Conservation (phyloP, 1,140 invertebrate genomes). For the Drosophila biarmipes region DNA sequence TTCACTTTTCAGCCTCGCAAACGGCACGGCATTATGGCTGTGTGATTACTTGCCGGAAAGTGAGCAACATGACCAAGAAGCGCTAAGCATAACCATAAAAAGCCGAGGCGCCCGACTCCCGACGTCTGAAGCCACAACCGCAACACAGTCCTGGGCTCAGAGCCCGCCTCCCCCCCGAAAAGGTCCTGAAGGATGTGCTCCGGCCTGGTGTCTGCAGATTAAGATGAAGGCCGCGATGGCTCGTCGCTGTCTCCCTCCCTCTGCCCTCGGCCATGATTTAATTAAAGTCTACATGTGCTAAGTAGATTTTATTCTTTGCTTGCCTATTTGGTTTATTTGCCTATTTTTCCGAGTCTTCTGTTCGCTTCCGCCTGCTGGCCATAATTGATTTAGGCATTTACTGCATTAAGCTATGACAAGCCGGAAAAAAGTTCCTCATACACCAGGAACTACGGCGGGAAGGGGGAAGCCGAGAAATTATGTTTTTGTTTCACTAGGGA, state of each 20-base stretch:
- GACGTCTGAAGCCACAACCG: conserved; percentile 51
- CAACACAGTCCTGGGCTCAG: conserved; percentile 19
- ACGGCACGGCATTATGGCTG: conserved; percentile 31
- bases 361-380: conserved; percentile 27
- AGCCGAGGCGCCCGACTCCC: conserved; percentile 26
- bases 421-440: conserved; percentile 29
- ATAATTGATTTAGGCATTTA: conserved; percentile 78
- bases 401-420: conserved; percentile 60
- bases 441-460: conserved; percentile 12
- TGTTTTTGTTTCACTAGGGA: conserved; percentile 57
- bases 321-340: conserved; percentile 55
- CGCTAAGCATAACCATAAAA: conserved; percentile 70
- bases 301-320: conserved; percentile 77
- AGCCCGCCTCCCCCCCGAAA: neutral
- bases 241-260: neutral
- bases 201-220: conserved; percentile 37
- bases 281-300: conserved; percentile 80
- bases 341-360: conserved; percentile 12
- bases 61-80: conserved; percentile 48
- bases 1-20: conserved; percentile 13
- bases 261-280: conserved; percentile 66
- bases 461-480: conserved; percentile 30
- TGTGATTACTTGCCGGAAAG: conserved; percentile 18
- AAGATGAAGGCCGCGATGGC: conserved; percentile 43
- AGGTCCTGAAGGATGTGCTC: conserved; percentile 13